Conservation (phyloP, 2,888 invertebrate genomes). For the Chironomus tentans region DNA sequence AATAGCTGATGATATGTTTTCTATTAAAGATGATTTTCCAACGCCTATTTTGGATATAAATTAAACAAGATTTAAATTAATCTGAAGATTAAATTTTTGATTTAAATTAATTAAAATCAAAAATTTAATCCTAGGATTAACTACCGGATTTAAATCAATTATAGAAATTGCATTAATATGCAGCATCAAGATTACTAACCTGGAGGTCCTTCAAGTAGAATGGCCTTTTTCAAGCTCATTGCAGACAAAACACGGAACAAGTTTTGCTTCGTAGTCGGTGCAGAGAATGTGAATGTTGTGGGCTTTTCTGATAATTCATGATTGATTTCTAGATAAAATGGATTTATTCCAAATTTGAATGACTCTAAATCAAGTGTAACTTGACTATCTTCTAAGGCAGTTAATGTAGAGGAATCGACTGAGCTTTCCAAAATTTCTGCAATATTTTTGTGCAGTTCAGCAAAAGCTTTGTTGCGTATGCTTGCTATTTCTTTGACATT, state of each 20-base stretch:
- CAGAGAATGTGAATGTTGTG: constrained; percentile 58
- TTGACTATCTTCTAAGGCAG: constrained; percentile 37
- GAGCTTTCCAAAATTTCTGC: constrained; percentile 41
- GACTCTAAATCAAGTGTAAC: constrained; percentile 30
- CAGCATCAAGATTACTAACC: constrained; percentile 40
- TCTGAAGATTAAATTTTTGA: too few relatives aligned
- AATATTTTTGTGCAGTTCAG: constrained; percentile 50
- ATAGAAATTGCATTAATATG: too few relatives aligned
- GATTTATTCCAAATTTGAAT: constrained; percentile 59
- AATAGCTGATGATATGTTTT: constrained; percentile 75
- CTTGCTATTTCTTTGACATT: constrained; percentile 45
- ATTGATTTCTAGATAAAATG: constrained; percentile 52
- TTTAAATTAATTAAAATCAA: too few relatives aligned
- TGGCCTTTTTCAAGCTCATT: constrained; percentile 81
- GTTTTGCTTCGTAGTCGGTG: constrained; percentile 73
- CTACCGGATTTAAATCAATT: too few relatives aligned
- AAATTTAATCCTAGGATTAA: too few relatives aligned
- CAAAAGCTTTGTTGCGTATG: constrained; percentile 47
- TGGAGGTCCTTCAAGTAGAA: constrained; percentile 93
- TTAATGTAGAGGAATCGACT: constrained; percentile 37
- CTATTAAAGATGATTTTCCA: constrained; percentile 93
- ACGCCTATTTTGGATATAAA: constrained; percentile 48
- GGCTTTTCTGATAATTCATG: constrained; percentile 26
- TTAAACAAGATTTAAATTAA: background rate
- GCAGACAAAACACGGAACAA: constrained; percentile 77